Evolutionary conservation across 2,797 vertebrate species (phyloP).

Genomic region (Xiphorhynchus erythropygius): DNA sequence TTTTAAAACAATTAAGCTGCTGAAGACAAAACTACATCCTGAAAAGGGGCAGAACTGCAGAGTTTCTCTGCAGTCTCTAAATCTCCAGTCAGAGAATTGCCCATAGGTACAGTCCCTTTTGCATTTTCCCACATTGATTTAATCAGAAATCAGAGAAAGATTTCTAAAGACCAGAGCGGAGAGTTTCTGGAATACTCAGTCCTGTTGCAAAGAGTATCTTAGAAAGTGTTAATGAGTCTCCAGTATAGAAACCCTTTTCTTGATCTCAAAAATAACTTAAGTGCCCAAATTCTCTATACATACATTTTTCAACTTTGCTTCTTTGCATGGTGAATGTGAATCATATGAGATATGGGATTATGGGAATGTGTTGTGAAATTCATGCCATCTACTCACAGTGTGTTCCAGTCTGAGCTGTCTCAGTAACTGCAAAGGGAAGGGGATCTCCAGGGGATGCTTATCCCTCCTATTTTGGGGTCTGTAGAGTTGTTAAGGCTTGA

Average conservation of each 20-base stretch:
- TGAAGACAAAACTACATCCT: background rate
- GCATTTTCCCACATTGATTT: background rate
- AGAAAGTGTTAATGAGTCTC: background rate
- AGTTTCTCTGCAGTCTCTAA: background rate
- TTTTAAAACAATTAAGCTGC: background rate
- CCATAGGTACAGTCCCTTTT: background rate
- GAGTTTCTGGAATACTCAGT: background rate
- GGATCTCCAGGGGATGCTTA: background rate
- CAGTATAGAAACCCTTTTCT: background rate
- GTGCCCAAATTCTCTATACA: background rate
- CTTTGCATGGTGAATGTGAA: background rate
- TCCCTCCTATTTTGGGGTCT: background rate
- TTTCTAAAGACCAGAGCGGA: background rate
- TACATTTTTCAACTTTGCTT: background rate
- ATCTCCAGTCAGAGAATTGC: background rate
- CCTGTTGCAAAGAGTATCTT: background rate
- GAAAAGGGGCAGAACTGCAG: background rate
- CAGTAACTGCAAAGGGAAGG: background rate
- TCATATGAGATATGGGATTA: background rate
- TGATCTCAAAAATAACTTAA: background rate
- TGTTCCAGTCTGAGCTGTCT: background rate
- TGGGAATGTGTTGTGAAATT: background rate
- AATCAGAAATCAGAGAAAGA: background rate
- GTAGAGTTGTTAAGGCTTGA: background rate
- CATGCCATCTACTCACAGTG: background rate